These are phyloP conservation scores for Oikopleura dioica DNA, from an alignment of 23 tunicate species.

Conservation along the genomic window DNA sequence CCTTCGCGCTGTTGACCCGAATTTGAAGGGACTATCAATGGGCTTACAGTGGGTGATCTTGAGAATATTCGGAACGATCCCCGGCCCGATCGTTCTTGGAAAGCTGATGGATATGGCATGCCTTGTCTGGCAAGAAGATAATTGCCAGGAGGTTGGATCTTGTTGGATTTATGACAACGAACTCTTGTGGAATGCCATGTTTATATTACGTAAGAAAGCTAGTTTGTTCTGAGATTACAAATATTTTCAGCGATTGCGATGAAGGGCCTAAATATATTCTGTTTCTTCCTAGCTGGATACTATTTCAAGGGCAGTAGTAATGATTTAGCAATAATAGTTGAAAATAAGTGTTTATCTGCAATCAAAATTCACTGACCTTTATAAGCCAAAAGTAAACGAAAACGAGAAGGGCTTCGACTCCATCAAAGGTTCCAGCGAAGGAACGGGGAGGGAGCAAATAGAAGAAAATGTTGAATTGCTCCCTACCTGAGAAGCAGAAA, in stretches of 20 bases:
- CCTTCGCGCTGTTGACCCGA: not conserved
- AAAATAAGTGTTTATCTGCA: no score
- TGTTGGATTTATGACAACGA: slow-evolving; percentile 7
- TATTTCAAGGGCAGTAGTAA: no score
- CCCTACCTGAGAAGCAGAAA: no score
- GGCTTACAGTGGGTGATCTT: slow-evolving; percentile 8
- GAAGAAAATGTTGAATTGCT: no score
- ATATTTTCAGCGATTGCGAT: not conserved
- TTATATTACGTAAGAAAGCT: slow-evolving; percentile 8
- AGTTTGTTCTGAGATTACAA: no score
- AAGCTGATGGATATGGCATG: not conserved
- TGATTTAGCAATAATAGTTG: no score
- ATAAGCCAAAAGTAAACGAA: no score
- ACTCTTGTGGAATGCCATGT: not conserved
- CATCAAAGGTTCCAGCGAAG: no score
- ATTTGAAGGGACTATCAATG: slow-evolving; percentile 10
- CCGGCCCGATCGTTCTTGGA: not conserved
- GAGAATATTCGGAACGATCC: not conserved
- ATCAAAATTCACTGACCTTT: no score
- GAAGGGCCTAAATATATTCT: not conserved
- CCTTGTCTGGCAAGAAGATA: not conserved
- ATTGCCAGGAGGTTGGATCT: not conserved
- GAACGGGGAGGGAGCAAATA: no score
- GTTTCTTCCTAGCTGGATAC: not conserved
- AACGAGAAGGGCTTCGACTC: no score